Evolutionary conservation across 2,113 vertebrate genomes (phyloP), one percentile per base, ranked within the genome.

Genomic region (Chrysochloris asiatica): DNA sequence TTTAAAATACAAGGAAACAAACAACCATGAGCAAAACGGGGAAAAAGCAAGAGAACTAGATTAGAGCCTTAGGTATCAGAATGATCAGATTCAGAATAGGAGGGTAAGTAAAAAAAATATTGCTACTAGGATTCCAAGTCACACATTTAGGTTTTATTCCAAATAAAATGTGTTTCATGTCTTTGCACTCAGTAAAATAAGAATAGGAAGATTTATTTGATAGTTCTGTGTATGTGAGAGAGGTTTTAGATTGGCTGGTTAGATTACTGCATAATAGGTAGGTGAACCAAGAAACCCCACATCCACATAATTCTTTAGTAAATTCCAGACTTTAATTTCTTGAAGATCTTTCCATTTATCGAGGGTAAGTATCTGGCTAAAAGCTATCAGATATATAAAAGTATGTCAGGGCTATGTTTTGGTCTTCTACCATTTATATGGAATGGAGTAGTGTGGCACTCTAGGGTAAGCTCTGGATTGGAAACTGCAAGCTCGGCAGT

Each of bases 351-450:
- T 71, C 26, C 36, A 48, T 28, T 67, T 6, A 16, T 16, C 8
- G 17, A 47, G 6, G 36, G 4, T 28, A 13, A 3, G 5, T 3
- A 24, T 63, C 16, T 22, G 19, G 14, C 47, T 33, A 14, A 75
- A 48, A 45, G 26, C 71, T 16, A 47, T 17, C 48, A 3, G 8
- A 17, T 33, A 9, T 76, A 8, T 65, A 67, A 50, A 19, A 14
- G 36, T 48, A 36, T 26, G 65, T 28, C 30, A 8, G 48, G 8
- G 13, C 33, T 54, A 36, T 54, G 56, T 59, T 33, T n/a, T 13
- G 78, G 43, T 8, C 30, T 0, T 13, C 21, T 14, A 0, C 38
- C 0, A 0, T n/a, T 67, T 56, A 4, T 19, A 0, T 5, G n/a
- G n/a, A n/a, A n/a, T n/a, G n/a, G n/a, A n/a, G n/a, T n/a, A n/a